These are phyloP conservation scores for Hetaerina americana DNA, from an alignment of 1,140 invertebrate genomes.

Conservation along the genomic window DNA sequence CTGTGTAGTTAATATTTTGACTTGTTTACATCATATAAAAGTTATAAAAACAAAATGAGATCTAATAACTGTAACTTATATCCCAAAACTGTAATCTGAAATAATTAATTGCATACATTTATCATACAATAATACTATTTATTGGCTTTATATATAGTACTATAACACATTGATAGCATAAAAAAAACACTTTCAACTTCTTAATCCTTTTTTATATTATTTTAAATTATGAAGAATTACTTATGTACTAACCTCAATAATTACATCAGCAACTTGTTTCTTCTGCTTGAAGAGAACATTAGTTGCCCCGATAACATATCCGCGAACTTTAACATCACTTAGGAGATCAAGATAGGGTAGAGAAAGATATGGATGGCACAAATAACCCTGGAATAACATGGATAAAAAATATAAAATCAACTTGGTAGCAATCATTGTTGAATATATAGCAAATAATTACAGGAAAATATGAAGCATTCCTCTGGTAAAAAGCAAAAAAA, in stretches of 20 bases:
- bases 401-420: background rate
- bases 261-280: slow-evolving; percentile 78
- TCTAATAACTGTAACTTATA: too few species aligned
- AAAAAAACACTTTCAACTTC: too few species aligned
- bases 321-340: slow-evolving; percentile 72
- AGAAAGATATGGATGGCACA: slow-evolving; percentile 92
- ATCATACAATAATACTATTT: too few species aligned
- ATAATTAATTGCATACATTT: too few species aligned
- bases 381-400: slow-evolving; percentile 51
- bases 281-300: slow-evolving; percentile 96
- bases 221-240: too few species aligned
- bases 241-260: slow-evolving; percentile 62
- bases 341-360: slow-evolving; percentile 89
- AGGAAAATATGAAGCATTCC: background rate
- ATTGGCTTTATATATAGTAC: too few species aligned
- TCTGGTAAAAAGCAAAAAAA: slow-evolving; percentile 20
- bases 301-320: slow-evolving; percentile 91
- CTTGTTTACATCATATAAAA: too few species aligned
- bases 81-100: too few species aligned
- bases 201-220: too few species aligned
- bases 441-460: background rate
- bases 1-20: too few species aligned
- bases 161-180: too few species aligned
- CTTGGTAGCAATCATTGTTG: background rate
- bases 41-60: too few species aligned